A percentile compares a stretch with the other conserved stretches of the same genome.
Evolutionary conservation across 2,797 vertebrate genomes (phyloP).

Genomic region (Pampus argenteus): DNA sequence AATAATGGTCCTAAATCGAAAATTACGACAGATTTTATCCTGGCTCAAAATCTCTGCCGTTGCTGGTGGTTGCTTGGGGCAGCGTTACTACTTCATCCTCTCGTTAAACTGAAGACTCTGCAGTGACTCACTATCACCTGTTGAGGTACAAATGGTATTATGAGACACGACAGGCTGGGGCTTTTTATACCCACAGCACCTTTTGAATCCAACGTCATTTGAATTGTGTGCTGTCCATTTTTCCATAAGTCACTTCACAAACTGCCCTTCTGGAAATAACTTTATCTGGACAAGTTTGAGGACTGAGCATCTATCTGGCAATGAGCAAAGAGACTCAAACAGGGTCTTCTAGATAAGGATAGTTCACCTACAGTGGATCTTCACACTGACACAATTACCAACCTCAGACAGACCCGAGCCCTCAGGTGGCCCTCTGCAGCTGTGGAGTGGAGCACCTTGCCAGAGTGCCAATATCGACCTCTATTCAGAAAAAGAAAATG

Average conservation of each 20-base stretch:
- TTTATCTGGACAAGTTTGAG: constrained; percentile 52
- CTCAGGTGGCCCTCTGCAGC: constrained; percentile 61
- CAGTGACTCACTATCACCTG: no score
- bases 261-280: constrained; percentile 73
- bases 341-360: constrained; percentile 25
- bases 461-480: constrained; percentile 73
- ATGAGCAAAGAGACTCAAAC: constrained; percentile 42
- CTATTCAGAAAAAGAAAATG: constrained; percentile 49
- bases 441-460: constrained; percentile 57
- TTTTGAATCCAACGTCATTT: constrained; percentile 35
- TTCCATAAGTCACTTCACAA: constrained; percentile 63
- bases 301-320: constrained; percentile 55
- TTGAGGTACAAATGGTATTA: no score
- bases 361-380: constrained; percentile 16
- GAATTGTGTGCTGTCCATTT: constrained; percentile 58
- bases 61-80: no score
- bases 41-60: no score
- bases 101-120: no score
- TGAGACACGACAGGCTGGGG: no score
- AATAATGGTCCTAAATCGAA: no score
- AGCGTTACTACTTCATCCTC: no score
- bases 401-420: constrained; percentile 36
- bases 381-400: constrained; percentile 24
- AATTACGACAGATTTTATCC: no score
- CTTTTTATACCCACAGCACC: no score